Conservation (phyloP, 2,888 invertebrate species). For the Timandra comae region DNA sequence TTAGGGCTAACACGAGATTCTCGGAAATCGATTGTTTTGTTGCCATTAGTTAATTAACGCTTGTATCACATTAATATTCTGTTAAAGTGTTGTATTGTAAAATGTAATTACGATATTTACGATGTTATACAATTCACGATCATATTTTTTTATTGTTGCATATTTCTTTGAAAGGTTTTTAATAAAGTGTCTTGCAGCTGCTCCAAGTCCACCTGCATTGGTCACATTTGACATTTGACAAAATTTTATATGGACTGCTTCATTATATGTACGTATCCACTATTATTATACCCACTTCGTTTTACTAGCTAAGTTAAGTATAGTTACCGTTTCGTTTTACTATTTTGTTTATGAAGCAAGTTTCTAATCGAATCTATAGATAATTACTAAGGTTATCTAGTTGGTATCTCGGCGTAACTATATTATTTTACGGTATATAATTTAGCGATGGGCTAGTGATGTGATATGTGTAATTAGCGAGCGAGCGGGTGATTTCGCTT, state of each 20-base stretch:
- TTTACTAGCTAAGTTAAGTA: too few species aligned
- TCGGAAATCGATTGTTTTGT: slow-evolving; percentile 14
- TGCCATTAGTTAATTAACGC: slow-evolving; percentile 5
- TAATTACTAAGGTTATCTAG: not conserved
- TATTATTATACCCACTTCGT: too few species aligned
- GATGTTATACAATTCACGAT: slow-evolving; percentile 28
- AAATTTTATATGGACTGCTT: slow-evolving; percentile 20
- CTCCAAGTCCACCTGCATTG: slow-evolving; percentile 46
- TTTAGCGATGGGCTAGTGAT: slow-evolving; percentile 13
- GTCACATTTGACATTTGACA: slow-evolving; percentile 62
- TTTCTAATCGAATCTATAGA: not conserved
- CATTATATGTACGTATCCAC: too few species aligned
- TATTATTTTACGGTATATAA: slow-evolving; percentile 8
- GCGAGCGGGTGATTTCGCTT: slow-evolving; percentile 28
- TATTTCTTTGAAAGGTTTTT: slow-evolving; percentile 32
- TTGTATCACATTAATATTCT: slow-evolving; percentile 5
- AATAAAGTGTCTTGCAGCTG: slow-evolving; percentile 39
- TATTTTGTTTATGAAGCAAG: slow-evolving; percentile 1
- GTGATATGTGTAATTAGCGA: slow-evolving; percentile 37
- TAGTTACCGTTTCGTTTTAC: too few species aligned
- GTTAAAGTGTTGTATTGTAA: slow-evolving; percentile 7
- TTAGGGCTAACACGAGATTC: slow-evolving; percentile 22
- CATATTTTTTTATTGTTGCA: slow-evolving; percentile 27
- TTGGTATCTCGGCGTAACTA: too few species aligned
- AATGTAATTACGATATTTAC: slow-evolving; percentile 6